Base-by-base conservation (phyloP, 2,888 invertebrate species). In the Embidobia sp. region DNA sequence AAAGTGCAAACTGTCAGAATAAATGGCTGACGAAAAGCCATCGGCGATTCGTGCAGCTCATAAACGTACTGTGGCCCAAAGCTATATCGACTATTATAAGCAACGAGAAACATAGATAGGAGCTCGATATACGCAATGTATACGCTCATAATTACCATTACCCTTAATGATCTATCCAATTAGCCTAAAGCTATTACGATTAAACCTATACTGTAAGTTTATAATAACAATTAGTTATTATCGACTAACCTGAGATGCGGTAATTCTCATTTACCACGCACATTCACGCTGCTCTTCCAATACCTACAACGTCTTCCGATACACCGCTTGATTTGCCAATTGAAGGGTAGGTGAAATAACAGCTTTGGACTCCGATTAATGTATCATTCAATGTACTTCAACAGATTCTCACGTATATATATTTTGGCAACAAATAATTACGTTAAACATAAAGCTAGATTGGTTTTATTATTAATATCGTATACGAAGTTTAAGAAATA, bases 121-220 rank as follows among this genome's bases (percentile, higher is more conserved):
- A 80, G 66, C 61, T 51, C 77, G 78, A 69, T 83, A 79, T 82
- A 83, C 80, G 75, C 79, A 77, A 78, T 85, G 85, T 86, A 85
- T 85, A 86, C 85, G 84, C 81, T 78, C 80, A 85, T 88, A 89
- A 89, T 89, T 89, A 88, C 89, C 88, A 86, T 88, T 85, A 88
- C 88, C 89, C 89, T 88, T 88, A 89, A 89, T 89, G 88, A 89
- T 89, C 88, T 86, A 88, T 89, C 88, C 88, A 89, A 88, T 89
- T 88, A 89, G 88, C 89, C 89, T 80, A 78, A 77, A 89, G 89
- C 87, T 88, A 87, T 89, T 89, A 87, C 87, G 88, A 89, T 89
- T 89, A 89, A 88, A 88, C 85, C 86, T 86, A 87, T 86, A 85
- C 86, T 86, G 84, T 85, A 89, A 89, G 88, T 89, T 89, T 88